These are phyloP conservation scores for Sphinx pinastri DNA, from an alignment of 2,888 invertebrate species.

Conservation along the genomic window DNA sequence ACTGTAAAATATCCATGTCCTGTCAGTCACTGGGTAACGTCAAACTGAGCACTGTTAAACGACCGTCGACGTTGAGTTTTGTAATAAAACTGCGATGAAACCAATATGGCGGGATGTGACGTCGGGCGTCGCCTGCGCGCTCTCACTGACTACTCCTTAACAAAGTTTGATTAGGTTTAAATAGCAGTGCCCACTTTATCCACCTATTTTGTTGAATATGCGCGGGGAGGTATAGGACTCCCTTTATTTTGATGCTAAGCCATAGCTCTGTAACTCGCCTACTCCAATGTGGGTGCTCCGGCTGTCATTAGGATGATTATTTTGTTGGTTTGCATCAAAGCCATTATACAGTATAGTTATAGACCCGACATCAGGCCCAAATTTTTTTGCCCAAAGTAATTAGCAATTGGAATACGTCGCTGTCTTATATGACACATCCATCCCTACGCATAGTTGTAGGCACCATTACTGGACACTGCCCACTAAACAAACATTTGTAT, in stretches of 20 bases:
- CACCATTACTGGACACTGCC: too few relatives aligned
- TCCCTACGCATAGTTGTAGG: too few relatives aligned
- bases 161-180: slow-evolving; percentile 87
- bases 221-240: slow-evolving; percentile 66
- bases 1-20: slow-evolving; percentile 59
- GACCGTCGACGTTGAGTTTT: slow-evolving; percentile 64
- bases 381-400: too few relatives aligned
- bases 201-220: slow-evolving; percentile 83
- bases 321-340: neutral
- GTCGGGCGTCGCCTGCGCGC: slow-evolving; percentile 72
- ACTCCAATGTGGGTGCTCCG: slow-evolving; percentile 10
- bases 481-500: too few relatives aligned
- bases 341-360: too few relatives aligned
- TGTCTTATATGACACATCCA: too few relatives aligned
- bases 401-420: too few relatives aligned
- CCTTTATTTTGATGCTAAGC: slow-evolving; percentile 56
- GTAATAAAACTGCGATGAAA: slow-evolving; percentile 61
- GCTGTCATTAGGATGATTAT: neutral
- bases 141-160: slow-evolving; percentile 84
- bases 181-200: slow-evolving; percentile 85
- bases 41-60: slow-evolving; percentile 65
- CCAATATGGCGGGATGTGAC: slow-evolving; percentile 54
- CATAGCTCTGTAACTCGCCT: slow-evolving; percentile 44
- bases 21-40: slow-evolving; percentile 72
- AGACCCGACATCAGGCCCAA: too few relatives aligned